Evolutionary conservation across 2,888 invertebrate species (phyloP).

Genomic region (Notodonta dromedarius): DNA sequence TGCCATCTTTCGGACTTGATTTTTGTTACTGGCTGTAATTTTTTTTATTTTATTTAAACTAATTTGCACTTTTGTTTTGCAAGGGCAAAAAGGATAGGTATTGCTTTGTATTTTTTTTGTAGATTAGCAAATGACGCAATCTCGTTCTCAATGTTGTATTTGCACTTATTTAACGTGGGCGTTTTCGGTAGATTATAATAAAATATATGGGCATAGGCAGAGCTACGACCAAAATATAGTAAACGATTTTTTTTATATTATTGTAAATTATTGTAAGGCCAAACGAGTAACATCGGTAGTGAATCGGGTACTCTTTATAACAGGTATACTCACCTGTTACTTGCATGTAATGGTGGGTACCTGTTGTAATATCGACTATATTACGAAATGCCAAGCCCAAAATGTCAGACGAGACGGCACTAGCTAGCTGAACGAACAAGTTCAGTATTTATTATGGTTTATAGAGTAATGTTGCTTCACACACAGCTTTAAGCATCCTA

Average conservation of each 20-base stretch:
- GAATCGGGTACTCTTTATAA: background rate
- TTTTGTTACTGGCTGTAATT: background rate
- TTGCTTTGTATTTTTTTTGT: background rate
- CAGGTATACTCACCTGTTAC: background rate
- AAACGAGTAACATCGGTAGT: background rate
- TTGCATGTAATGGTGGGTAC: conserved; percentile 11
- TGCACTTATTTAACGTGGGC: no score
- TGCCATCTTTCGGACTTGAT: no score
- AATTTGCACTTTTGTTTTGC: no score
- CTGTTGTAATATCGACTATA: conserved; percentile 24
- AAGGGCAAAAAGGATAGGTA: no score
- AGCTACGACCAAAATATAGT: no score
- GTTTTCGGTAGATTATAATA: no score
- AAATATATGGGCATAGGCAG: no score
- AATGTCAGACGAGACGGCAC: conserved; percentile 38
- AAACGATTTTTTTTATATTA: no score
- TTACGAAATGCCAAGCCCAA: conserved; percentile 49
- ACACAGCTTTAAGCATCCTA: no score
- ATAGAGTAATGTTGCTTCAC: no score
- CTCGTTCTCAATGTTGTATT: no score
- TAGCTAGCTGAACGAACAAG: background rate
- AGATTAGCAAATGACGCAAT: no score
- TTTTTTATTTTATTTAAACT: background rate
- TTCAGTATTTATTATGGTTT: background rate
- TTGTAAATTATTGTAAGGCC: background rate